Base-by-base conservation (phyloP, 2,113 vertebrate species). In the Centropus bengalensis region DNA sequence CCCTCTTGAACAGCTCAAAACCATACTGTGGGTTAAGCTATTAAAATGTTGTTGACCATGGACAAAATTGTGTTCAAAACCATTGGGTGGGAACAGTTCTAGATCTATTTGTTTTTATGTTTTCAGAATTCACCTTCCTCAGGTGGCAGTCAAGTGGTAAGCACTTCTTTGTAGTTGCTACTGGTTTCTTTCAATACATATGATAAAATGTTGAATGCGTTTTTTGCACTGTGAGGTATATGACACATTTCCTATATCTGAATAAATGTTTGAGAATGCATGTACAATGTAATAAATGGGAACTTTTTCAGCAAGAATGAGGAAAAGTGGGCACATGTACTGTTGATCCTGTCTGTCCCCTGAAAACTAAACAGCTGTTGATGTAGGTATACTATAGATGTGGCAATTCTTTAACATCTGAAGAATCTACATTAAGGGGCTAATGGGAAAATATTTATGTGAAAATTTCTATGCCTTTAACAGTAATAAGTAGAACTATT, bases 101-200 rank as follows among this genome's bases (percentile, higher is more conserved):
- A 74, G 27, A 93, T 42, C 51, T n/a, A 2, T 70, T 67, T 92
- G 16, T 82, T 82, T 94, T 18, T 73, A 88, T 93, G 7, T 86
- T 95, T 93, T 52, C 94, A 97, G 95, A 86, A 86, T 67, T 89
- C 93, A 8, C 60, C 87, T 82, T 91, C 76, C 26, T 44, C 91
- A 10, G 96, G 94, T 1, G 87, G 89, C 78, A 89, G 91, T 75
- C 90, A 91, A 94, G 83, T 71, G 90, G 96, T 97, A 95, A 96
- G 95, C 42, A 79, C 19, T 64, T 88, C 36, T 38, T 54, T 42
- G 23, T 49, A 36, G 8, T 69, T 89, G 82, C 85, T 89, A 49
- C n/a, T 49, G 14, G 20, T 76, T 76, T 78, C 67, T 81, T 74
- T 56, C 33, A 56, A 17, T 19, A 58, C 8, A 5, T 52, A 20